Conservation (phyloP, 2,888 invertebrate genomes). For the Pammene aurita region DNA sequence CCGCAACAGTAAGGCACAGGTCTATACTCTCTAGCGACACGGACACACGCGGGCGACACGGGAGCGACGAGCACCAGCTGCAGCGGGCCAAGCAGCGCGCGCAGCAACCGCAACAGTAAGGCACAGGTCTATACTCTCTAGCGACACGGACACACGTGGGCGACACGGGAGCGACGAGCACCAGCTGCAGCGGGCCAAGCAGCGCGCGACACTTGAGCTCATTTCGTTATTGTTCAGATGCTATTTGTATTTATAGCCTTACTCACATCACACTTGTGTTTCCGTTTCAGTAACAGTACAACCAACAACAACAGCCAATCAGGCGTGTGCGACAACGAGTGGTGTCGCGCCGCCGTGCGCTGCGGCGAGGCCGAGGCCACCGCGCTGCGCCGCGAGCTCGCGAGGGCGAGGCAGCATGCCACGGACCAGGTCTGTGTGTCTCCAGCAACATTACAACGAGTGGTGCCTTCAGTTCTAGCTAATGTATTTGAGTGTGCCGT, state of each 20-base stretch:
- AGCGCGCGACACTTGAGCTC: no score
- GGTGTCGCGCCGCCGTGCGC: slow-evolving; percentile 85
- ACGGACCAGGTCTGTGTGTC: slow-evolving; percentile 7
- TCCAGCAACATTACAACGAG: no score
- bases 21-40: no score
- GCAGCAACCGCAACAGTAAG: background rate
- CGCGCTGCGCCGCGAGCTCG: slow-evolving; percentile 81
- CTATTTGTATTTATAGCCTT: background rate
- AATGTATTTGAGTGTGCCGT: no score
- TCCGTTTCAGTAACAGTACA: background rate
- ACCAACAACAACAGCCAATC: slow-evolving; percentile 11
- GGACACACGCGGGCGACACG: no score
- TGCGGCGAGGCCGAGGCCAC: slow-evolving; percentile 70
- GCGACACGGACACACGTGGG: no score
- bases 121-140: background rate
- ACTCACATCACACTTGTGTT: background rate
- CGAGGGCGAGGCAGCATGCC: slow-evolving; percentile 13
- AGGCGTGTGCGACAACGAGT: slow-evolving; percentile 64
- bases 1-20: background rate
- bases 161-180: no score
- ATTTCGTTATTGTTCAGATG: no score
- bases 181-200: no score
- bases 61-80: background rate
- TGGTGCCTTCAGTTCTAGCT: no score
- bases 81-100: background rate